Evolutionary conservation across 2,888 invertebrate genomes (phyloP).

Genomic region (Sinopyrophorus schimmeli): DNA sequence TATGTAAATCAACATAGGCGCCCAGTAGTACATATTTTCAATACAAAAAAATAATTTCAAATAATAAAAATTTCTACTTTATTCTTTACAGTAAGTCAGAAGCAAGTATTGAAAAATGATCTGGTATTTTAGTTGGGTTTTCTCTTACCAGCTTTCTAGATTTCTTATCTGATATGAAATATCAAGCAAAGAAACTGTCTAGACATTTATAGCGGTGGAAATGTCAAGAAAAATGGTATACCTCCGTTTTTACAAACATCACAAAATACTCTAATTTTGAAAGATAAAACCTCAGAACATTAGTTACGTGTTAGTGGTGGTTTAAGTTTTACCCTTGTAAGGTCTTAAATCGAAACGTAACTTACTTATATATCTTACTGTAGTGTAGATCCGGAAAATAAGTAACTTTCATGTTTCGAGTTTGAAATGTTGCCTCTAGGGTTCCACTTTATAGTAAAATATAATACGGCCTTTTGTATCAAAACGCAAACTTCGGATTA

Average conservation of each 20-base stretch:
- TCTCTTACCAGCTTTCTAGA: too few species aligned
- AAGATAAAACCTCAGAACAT: constrained; percentile 5
- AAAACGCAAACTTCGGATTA: constrained; percentile 11
- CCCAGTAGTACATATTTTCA: too few species aligned
- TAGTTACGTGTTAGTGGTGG: constrained; percentile 1
- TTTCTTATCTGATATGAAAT: constrained; percentile 6
- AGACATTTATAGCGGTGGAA: constrained; percentile 13
- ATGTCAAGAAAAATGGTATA: not conserved
- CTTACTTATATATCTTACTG: not conserved
- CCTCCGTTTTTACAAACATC: not conserved
- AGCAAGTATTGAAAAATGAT: too few species aligned
- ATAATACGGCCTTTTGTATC: constrained; percentile 6
- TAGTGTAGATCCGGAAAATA: not conserved
- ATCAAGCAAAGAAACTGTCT: constrained; percentile 13
- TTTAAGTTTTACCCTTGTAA: constrained; percentile 6
- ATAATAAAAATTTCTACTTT: too few species aligned
- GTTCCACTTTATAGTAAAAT: constrained; percentile 8
- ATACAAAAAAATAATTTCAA: too few species aligned
- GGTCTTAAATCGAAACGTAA: constrained; percentile 1
- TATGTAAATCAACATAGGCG: too few species aligned
- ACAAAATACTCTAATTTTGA: constrained; percentile 9
- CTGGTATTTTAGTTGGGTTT: too few species aligned
- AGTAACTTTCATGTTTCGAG: not conserved
- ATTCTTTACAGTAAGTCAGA: too few species aligned
- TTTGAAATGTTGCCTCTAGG: constrained; percentile 10